Percentiles rank a stretch among this genome's conserved stretches.
These are phyloP conservation scores for Thunnus albacares DNA, from an alignment of 2,797 vertebrate genomes.

Conservation along the genomic window DNA sequence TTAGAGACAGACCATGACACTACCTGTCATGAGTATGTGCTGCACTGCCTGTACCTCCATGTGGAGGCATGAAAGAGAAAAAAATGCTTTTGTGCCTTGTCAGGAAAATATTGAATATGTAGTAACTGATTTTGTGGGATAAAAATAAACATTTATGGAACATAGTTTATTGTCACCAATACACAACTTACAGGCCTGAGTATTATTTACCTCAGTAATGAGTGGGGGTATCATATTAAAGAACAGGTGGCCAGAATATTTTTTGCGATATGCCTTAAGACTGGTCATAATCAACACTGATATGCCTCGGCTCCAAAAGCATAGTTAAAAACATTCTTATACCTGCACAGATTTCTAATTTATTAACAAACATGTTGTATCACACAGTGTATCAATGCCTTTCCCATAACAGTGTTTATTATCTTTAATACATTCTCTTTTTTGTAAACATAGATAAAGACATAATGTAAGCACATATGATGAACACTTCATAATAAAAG, in stretches of 20 bases:
- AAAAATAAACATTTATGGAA: constrained; percentile 12
- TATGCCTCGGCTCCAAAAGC: constrained; percentile 32
- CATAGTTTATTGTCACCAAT: constrained; percentile 8
- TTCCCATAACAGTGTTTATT: constrained; percentile 22
- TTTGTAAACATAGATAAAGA: constrained; percentile 33
- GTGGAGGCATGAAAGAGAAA: constrained; percentile 10
- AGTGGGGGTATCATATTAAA: not conserved
- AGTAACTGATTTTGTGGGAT: not conserved
- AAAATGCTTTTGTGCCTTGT: constrained; percentile 68
- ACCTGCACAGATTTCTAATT: constrained; percentile 13
- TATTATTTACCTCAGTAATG: constrained; percentile 26
- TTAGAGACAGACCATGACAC: no score
- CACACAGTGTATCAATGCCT: constrained; percentile 50
- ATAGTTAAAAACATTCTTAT: not conserved
- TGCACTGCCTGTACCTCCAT: not conserved
- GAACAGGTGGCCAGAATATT: constrained; percentile 20
- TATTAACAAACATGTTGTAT: constrained; percentile 10
- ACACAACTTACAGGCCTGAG: constrained; percentile 10
- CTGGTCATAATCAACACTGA: constrained; percentile 29
- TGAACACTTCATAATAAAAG: constrained; percentile 46
- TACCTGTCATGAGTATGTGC: not conserved
- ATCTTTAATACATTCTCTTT: constrained; percentile 26
- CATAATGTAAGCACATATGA: not conserved
- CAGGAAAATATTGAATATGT: constrained; percentile 25
- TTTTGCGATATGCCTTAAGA: constrained; percentile 63